These are phyloP conservation scores for Oryzias javanicus DNA, from an alignment of 2,113 vertebrate genomes.

Conservation along the genomic window DNA sequence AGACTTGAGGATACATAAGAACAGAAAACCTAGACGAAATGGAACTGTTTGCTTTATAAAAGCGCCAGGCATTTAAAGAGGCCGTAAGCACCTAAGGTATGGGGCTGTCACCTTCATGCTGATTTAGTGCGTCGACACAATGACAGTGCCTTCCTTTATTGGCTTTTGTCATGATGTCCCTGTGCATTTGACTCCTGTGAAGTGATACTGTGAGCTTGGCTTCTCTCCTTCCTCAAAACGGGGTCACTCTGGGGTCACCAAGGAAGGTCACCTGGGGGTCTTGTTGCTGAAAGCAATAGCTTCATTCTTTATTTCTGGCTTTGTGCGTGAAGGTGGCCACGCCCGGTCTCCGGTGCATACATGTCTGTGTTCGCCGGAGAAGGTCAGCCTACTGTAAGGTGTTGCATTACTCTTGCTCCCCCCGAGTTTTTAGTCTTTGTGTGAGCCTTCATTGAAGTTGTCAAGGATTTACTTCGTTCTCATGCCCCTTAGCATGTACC, in stretches of 20 bases:
- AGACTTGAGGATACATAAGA: conserved; percentile 59
- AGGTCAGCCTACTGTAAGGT: conserved; percentile 74
- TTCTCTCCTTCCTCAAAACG: conserved; percentile 52
- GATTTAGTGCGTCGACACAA: conserved; percentile 64
- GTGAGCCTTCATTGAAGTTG: conserved; percentile 70
- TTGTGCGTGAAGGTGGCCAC: conserved; percentile 69
- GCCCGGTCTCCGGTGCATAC: conserved; percentile 73
- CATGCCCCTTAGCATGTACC: conserved; percentile 58
- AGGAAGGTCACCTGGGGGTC: conserved; percentile 74
- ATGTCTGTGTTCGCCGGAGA: conserved; percentile 62
- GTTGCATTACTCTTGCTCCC: conserved; percentile 68
- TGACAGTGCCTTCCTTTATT: conserved; percentile 57
- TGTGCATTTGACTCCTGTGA: conserved; percentile 61
- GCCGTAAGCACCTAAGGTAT: conserved; percentile 37
- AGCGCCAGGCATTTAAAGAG: conserved; percentile 39
- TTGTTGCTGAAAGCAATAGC: conserved; percentile 74
- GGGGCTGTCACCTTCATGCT: conserved; percentile 49
- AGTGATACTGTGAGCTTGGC: conserved; percentile 56
- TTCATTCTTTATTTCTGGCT: conserved; percentile 69
- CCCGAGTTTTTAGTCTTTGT: conserved; percentile 66
- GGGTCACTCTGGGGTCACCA: conserved; percentile 69
- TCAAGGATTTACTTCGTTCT: conserved; percentile 71
- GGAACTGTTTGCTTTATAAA: conserved; percentile 59
- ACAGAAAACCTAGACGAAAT: conserved; percentile 40
- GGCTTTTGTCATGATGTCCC: conserved; percentile 54